These are phyloP conservation scores for Conops quadrifasciatus DNA, from an alignment of 2,888 invertebrate species.

Conservation along the genomic window DNA sequence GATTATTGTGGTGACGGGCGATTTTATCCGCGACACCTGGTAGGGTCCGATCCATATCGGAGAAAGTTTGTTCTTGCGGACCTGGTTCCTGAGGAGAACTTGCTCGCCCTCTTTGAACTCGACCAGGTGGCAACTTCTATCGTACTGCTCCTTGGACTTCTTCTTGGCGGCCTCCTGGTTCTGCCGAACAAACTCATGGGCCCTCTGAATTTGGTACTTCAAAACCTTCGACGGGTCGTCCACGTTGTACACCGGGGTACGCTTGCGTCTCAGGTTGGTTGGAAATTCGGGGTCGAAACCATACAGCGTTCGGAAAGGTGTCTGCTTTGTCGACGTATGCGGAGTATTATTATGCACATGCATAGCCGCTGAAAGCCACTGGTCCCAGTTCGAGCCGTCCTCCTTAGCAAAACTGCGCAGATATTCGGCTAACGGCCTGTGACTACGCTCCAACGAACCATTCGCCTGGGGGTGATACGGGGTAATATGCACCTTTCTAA, in stretches of 20 bases:
- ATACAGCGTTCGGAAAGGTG: conserved; percentile 32
- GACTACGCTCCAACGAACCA: conserved; percentile 29
- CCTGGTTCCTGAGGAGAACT: background rate
- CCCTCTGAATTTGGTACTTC: conserved; percentile 22
- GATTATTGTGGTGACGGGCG: background rate
- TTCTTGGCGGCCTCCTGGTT: conserved; percentile 15
- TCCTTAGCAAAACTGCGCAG: conserved; percentile 26
- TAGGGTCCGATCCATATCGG: background rate
- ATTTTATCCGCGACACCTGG: background rate
- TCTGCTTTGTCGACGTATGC: conserved; percentile 32
- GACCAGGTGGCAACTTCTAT: background rate
- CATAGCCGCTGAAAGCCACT: conserved; percentile 31
- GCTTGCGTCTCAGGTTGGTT: conserved; percentile 4
- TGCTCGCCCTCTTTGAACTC: background rate
- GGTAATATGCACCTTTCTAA: conserved; percentile 13
- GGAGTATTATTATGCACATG: too few relatives aligned
- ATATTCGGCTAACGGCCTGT: conserved; percentile 33
- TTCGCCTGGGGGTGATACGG: too few relatives aligned
- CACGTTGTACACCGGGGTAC: conserved; percentile 18
- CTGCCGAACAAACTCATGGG: conserved; percentile 17
- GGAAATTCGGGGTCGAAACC: conserved; percentile 32
- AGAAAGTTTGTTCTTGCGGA: background rate
- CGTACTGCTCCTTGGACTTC: conserved; percentile 17
- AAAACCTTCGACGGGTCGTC: conserved; percentile 16
- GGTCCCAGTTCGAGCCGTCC: conserved; percentile 37